Evolutionary conservation across 1,140 invertebrate species (phyloP), one percentile per base, ranked within the genome.

Genomic region (Scaptomyza montana): DNA sequence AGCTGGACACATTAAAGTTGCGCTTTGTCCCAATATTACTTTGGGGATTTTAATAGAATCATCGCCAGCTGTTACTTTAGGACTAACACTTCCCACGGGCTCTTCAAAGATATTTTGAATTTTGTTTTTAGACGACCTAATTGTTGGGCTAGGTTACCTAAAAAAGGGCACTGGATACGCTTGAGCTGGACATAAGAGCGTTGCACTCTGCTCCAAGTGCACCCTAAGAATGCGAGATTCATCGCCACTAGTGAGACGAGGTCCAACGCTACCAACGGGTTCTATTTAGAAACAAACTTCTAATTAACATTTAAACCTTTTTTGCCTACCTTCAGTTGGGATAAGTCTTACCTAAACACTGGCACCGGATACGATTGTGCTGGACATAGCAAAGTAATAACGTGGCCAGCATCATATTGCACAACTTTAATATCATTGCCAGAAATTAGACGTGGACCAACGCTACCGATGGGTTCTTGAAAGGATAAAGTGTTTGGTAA

Each of bases 331-430:
- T 30, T 12, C 12, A 43, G 71, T 73, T 82, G 82, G 80, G 80
- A 85, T 66, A 77, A 68, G 49, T 53, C 84, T 89, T 93, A 94
- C 94, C 94, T 94, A 93, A 94, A 94, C 59, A 93, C 69, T 43
- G 94, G 93, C 86, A 94, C 93, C 70, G 96, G 96, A 92, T 93
- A 96, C 30, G 94, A 95, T 93, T 96, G 96, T 59, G 95, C 95
- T 87, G 95, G 95, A 90, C 95, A 96, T n/a, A 96, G 92, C 49
- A 96, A 86, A 2, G 92, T 90, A 46, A 94, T 94, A n/a, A 84
- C 10, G 9, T 63, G 94, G 94, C 61, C 94, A 93, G 92, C 95
- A 95, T 64, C 95, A 93, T 46, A 95, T 77, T 77, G 93, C 70
- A 65, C 93, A 93, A 93, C 94, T 92, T 93, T 94, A 66, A 93